phyloP scores from a whole-genome alignment of 1,140 invertebrate genomes.

The Scaptomyza pallida region DNA sequence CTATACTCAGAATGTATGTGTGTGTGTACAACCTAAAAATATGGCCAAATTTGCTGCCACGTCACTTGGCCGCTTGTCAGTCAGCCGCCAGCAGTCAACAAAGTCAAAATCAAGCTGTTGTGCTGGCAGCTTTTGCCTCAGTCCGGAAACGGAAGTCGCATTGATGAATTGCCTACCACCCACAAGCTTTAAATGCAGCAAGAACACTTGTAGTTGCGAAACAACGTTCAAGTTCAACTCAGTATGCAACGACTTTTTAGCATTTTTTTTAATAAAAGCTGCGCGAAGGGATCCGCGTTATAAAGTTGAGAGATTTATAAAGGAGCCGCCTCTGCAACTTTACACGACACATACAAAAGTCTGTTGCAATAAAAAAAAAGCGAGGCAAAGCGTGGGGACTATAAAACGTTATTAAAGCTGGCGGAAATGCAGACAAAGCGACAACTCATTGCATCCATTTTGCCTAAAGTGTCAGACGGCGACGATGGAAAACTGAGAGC shows the following conservation, averaged over 20 bases:
- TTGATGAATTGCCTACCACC: constrained; percentile 58
- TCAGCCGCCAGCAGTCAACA: constrained; percentile 27
- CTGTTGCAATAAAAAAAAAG: constrained; percentile 15
- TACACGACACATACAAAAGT: constrained; percentile 6
- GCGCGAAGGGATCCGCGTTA: constrained; percentile 7
- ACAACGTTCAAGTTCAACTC: constrained; percentile 48
- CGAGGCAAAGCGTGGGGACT: constrained; percentile 2
- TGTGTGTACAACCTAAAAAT: constrained; percentile 41
- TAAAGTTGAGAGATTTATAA: constrained; percentile 47
- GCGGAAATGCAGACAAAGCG: constrained; percentile 78
- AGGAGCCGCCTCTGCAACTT: constrained; percentile 36
- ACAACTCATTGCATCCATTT: constrained; percentile 72
- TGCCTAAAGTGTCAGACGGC: constrained; percentile 63
- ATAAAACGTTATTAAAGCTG: constrained; percentile 77
- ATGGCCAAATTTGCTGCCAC: constrained; percentile 58
- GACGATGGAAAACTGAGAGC: constrained; percentile 19
- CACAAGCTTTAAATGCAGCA: neutral
- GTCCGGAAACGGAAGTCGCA: constrained; percentile 70
- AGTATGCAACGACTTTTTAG: constrained; percentile 13
- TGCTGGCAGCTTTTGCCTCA: constrained; percentile 39
- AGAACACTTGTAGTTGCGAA: constrained; percentile 5
- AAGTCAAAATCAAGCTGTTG: constrained; percentile 61
- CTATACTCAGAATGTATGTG: constrained; percentile 15
- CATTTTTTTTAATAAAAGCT: constrained; percentile 54
- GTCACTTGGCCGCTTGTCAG: constrained; percentile 61